Base-by-base conservation (phyloP, 2,888 invertebrate genomes). In the Chouioia cunea region DNA sequence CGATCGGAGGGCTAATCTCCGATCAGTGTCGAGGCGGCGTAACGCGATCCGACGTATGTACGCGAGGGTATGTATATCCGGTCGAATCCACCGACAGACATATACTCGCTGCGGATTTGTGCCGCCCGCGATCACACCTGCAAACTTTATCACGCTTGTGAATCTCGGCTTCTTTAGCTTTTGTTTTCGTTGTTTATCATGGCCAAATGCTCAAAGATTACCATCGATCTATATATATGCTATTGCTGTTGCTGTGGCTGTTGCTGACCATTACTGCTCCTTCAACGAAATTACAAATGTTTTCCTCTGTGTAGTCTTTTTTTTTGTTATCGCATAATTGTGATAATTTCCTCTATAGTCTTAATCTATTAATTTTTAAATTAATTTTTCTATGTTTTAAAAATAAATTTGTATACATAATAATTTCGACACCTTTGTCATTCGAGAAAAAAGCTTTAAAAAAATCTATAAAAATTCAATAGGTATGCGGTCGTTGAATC, bases 21-120 rank as follows among this genome's bases (percentile, higher is more conserved):
- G 83, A 84, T 84, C 83, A 83, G 81, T 83, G 83, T 83, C 83
- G 82, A 82, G 82, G 82, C 2, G 81, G 82, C 82, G 83, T 83
- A 83, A 83, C 82, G 81, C 83, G 80, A 83, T 83, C 83, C 82
- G 82, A 83, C 83, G 77, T 79, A 79, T 77, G 77, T 76, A 76
- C 76, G 74, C 20, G 36, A 43, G 43, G 15, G 10, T 54, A 54
- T 20, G 15, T 36, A 15, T 54, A 70, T 56, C 54, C 54, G 60
- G 57, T 16, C 56, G 52, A 47, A 14, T 44, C 36, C 2, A 3
- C 62, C 3, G 52, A 6, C 15, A 20, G 22, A 27, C 22, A 16
- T 52, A 43, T 58, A 53, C 14, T 60, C 20, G 54, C 58, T 62
- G 27, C 27, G n/a, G 57, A 22, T 47, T n/a, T 10, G 36, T 10